Evolutionary conservation across 2,113 vertebrate species (phyloP), one percentile per base, ranked within the genome.

Genomic region (Mohoua ochrocephala): DNA sequence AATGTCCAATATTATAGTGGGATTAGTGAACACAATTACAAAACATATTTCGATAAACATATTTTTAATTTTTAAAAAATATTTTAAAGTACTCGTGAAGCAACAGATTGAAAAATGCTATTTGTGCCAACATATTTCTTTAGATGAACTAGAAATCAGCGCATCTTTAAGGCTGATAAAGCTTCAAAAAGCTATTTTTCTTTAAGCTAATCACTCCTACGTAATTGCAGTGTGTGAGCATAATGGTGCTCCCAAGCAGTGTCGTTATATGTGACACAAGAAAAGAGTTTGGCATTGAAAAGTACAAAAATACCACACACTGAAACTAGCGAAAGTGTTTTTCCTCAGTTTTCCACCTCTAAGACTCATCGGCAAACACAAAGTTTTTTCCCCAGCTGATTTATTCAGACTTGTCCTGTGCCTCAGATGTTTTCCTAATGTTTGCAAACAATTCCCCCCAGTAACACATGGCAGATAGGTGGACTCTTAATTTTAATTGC

Each of bases 231-330:
- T 13, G 2, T 11, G 20, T 71, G 15, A 83, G 11, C 3, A 2
- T 15, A 68, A 15, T 2, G 50, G 10, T 13, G 6, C 15, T 59
- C 17, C 39, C 54, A 67, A 59, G 6, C 10, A 23, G 23, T 27
- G 4, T 26, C 11, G 2, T 24, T 39, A 17, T 18, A 15, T 1
- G 0, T 35, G 9, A 57, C 15, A 59, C 13, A 63, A 57, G 4
- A 54, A 13, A 52, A n/a, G 18, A 76, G 10, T 37, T 14, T 33
- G 26, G 13, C 17, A 31, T n/a, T 37, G 12, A 33, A 28, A 59
- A 22, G 20, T 11, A 65, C 20, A 49, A 37, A 57, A 79, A 23
- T 7, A 33, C 7, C 33, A 52, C 20, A 15, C 20, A 8, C 5
- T 41, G 28, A 8, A 84, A 33, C 4, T 18, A 39, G 13, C 4